Evolutionary conservation across 1,140 invertebrate species (phyloP).

Genomic region (Heliothis virescens): DNA sequence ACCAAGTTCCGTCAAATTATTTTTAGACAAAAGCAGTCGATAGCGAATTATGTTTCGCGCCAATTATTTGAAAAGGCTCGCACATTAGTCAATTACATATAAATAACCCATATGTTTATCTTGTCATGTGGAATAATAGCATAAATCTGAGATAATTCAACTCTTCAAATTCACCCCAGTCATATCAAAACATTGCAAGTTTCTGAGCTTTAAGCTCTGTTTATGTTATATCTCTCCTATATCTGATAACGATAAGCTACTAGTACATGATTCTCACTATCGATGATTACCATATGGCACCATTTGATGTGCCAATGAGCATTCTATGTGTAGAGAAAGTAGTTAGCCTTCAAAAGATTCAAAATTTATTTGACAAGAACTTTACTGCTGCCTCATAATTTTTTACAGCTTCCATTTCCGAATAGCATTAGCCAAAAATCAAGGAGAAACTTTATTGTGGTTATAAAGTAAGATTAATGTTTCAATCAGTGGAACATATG

Average conservation of each 20-base stretch:
- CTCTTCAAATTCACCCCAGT: not conserved
- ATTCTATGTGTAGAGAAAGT: not conserved
- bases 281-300: too few relatives aligned
- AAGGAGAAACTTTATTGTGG: not conserved
- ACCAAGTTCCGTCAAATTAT: conserved; percentile 82
- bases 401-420: too few relatives aligned
- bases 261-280: too few relatives aligned
- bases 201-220: not conserved
- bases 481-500: not conserved
- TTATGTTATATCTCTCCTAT: too few relatives aligned
- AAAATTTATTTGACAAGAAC: not conserved
- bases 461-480: conserved; percentile 9
- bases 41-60: conserved; percentile 74
- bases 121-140: not conserved
- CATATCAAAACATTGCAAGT: conserved; percentile 8
- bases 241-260: too few relatives aligned
- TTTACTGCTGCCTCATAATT: too few relatives aligned
- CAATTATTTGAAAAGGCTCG: conserved; percentile 69
- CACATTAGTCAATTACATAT: not conserved
- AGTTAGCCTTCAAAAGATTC: not conserved
- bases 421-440: not conserved
- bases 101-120: not conserved
- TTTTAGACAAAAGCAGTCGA: conserved; percentile 83
- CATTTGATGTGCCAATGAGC: not conserved
- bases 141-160: not conserved